Percentiles rank a stretch among this genome's conserved stretches.
phyloP scores from a whole-genome alignment of 2,113 vertebrate species.

The Erythrolamprus reginae region DNA sequence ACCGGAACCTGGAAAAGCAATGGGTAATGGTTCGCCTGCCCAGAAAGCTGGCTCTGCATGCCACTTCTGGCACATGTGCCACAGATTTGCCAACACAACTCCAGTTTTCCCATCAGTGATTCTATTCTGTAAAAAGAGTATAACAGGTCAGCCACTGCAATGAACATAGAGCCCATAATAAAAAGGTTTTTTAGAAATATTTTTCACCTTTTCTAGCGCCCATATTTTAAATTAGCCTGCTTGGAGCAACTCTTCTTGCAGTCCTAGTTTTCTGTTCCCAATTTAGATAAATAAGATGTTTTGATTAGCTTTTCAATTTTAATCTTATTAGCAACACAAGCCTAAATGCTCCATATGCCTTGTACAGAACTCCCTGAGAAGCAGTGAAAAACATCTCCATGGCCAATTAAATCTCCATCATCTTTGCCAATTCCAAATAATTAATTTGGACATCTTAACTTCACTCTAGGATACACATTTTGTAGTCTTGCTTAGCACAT shows the following conservation, averaged over 20 bases:
- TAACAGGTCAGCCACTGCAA: background rate
- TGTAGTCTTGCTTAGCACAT: background rate
- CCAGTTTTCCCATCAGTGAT: background rate
- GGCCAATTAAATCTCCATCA: background rate
- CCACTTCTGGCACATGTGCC: no score
- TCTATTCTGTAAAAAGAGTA: background rate
- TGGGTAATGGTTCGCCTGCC: no score
- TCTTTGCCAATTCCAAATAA: background rate
- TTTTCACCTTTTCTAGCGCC: background rate
- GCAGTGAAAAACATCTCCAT: background rate
- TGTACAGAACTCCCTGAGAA: background rate
- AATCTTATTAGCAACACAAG: constrained; percentile 14
- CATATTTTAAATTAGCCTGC: background rate
- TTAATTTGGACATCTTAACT: background rate
- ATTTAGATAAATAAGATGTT: background rate
- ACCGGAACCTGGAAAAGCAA: no score
- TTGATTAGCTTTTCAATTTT: constrained; percentile 16
- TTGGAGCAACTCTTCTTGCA: background rate
- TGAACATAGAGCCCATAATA: background rate
- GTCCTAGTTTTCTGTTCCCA: background rate
- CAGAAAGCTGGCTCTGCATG: no score
- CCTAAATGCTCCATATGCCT: background rate
- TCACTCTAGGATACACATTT: background rate
- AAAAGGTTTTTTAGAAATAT: background rate
- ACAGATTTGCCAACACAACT: no score